A percentile compares a stretch with the other conserved stretches of the same genome.
phyloP scores from a whole-genome alignment of 2,113 vertebrate species.

The Hylia prasina region DNA sequence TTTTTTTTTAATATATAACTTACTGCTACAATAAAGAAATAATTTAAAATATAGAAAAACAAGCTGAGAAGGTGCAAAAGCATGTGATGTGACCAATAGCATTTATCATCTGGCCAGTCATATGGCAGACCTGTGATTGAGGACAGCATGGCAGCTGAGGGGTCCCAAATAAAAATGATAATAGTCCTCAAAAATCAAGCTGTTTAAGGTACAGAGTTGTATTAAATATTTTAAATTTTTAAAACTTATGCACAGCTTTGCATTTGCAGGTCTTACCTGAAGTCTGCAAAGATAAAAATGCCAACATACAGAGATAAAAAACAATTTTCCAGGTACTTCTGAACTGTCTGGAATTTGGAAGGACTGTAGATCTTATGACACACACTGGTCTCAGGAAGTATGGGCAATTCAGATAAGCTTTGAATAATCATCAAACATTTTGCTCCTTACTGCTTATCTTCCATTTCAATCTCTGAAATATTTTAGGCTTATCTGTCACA shows the following conservation, averaged over 20 bases:
- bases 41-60: not conserved
- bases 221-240: not conserved
- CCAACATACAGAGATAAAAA: not conserved
- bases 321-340: not conserved
- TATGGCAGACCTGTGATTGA: not conserved
- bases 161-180: not conserved
- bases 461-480: not conserved
- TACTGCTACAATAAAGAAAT: not conserved
- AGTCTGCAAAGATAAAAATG: not conserved
- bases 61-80: not conserved
- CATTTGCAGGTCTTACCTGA: not conserved
- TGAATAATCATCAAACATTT: constrained; percentile 9
- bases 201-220: not conserved
- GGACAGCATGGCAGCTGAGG: not conserved
- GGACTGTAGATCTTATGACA: not conserved
- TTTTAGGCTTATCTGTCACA: constrained; percentile 2
- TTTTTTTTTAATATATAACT: not conserved
- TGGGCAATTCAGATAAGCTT: constrained; percentile 15
- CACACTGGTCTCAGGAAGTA: not conserved
- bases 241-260: not conserved
- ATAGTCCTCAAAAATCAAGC: not conserved
- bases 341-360: not conserved
- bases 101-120: not conserved
- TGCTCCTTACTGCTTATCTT: not conserved
- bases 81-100: not conserved